Conservation (phyloP, 2,113 vertebrate genomes). For the Phrynosoma blainvillii region DNA sequence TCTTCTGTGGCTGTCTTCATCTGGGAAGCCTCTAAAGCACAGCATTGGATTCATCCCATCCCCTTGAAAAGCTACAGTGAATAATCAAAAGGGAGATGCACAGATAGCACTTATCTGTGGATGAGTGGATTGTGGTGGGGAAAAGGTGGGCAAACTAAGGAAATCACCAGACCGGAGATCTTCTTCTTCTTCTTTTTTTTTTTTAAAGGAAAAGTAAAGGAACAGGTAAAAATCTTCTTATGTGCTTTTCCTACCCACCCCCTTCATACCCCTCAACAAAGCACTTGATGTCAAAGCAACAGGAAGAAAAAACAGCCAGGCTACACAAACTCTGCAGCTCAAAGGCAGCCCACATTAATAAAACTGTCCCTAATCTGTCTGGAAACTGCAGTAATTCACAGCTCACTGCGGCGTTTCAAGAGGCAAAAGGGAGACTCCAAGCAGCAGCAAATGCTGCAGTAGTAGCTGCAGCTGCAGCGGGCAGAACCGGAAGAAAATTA, state of each 20-base stretch:
- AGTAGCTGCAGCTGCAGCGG: conserved; percentile 26
- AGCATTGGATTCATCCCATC: conserved; percentile 16
- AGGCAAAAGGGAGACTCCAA: conserved; percentile 10
- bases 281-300: background rate
- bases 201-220: fast-evolving
- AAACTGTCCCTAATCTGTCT: background rate
- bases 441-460: conserved; percentile 16
- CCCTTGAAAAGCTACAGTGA: background rate
- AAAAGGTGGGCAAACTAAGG: background rate
- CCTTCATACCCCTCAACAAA: background rate
- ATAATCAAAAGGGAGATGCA: background rate
- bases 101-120: background rate
- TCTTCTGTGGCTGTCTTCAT: conserved; percentile 29
- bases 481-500: background rate
- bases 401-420: background rate
- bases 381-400: background rate
- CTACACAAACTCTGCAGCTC: fast-evolving
- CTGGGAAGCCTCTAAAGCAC: conserved; percentile 14
- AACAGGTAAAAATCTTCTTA: background rate
- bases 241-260: background rate
- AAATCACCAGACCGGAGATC: background rate
- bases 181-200: background rate
- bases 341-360: background rate
- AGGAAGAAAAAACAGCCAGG: background rate
- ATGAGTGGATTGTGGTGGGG: background rate